Base-by-base conservation (phyloP, 2,797 vertebrate genomes). In the Chanos chanos region DNA sequence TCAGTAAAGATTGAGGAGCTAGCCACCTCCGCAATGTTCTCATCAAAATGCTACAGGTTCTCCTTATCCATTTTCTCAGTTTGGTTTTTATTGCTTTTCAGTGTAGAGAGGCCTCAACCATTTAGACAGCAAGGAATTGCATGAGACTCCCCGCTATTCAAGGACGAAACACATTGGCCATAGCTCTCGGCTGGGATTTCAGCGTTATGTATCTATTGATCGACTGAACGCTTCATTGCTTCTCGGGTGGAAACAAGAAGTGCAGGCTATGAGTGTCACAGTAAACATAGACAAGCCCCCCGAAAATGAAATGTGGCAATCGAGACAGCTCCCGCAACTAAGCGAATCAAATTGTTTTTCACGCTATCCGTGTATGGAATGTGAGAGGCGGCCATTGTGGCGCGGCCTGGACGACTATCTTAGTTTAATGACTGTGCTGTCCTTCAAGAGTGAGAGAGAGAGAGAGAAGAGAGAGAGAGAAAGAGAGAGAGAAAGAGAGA, bases 261-360 rank as follows among this genome's bases (percentile, higher is more conserved):
- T 30, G 40, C 24, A 16, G n/a, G 47, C 36, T 54, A 31, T 40
- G 45, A 37, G 22, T 48, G 55, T 43, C 13, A 27, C 33, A 31
- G 33, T 61, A 64, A 72, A 72, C 36, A 54, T 57, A 49, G 19
- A 64, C 50, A 36, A 54, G 57, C 49, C 50, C 19, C 49, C 50
- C 19, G 41, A 40, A 55, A 72, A 65, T 59, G 25, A 54, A 67
- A 63, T 50, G 41, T 18, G 9, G 43, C 8, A 27, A 55, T 27
- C 33, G 16, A 39, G 15, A 36, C 30, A 13, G 30, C 24, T 12
- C 9, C 10, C 54, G 16, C n/a, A 34, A 24, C 52, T 18, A 19
- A 27, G 12, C 22, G 18, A 51, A 33, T n/a, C n/a, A n/a, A 15
- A 22, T 27, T 52, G 49, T 16, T 55, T 28, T 54, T 45, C 54